Conservation (phyloP, 2,888 invertebrate species). For the Arge pagana region DNA sequence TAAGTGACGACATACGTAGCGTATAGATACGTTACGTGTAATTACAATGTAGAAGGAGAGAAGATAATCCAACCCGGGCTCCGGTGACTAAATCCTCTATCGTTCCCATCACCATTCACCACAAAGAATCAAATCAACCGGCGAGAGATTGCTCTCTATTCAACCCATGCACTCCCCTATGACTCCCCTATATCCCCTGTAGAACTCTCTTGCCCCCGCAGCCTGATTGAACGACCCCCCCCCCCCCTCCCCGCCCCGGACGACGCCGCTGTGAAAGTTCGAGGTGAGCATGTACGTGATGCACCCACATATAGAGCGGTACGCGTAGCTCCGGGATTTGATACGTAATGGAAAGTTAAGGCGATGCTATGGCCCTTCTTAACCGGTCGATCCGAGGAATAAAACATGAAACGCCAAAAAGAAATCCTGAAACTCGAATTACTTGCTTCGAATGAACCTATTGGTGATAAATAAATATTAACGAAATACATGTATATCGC, state of each 20-base stretch:
- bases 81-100: conserved; percentile 48
- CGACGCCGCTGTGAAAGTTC: conserved; percentile 4
- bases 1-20: conserved; percentile 7
- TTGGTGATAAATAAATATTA: no score
- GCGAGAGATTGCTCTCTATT: conserved; percentile 40
- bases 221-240: conserved; percentile 42
- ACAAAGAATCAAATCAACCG: conserved; percentile 51
- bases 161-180: conserved; percentile 35
- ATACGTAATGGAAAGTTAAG: conserved; percentile 16
- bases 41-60: conserved; percentile 27
- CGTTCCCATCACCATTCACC: conserved; percentile 50
- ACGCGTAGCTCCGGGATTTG: conserved; percentile 3
- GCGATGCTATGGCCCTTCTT: no score
- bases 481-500: no score
- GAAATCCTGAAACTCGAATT: no score
- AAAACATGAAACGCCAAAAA: no score
- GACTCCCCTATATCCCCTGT: conserved; percentile 43
- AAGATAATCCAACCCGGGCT: conserved; percentile 47
- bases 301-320: conserved; percentile 4
- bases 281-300: conserved; percentile 4
- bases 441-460: no score
- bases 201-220: conserved; percentile 41
- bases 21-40: conserved; percentile 15
- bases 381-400: no score
- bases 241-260: neutral